A percentile compares a stretch with the other conserved stretches of the same genome.
Evolutionary conservation across 1,140 invertebrate genomes (phyloP).

Genomic region (Panulirus ornatus): DNA sequence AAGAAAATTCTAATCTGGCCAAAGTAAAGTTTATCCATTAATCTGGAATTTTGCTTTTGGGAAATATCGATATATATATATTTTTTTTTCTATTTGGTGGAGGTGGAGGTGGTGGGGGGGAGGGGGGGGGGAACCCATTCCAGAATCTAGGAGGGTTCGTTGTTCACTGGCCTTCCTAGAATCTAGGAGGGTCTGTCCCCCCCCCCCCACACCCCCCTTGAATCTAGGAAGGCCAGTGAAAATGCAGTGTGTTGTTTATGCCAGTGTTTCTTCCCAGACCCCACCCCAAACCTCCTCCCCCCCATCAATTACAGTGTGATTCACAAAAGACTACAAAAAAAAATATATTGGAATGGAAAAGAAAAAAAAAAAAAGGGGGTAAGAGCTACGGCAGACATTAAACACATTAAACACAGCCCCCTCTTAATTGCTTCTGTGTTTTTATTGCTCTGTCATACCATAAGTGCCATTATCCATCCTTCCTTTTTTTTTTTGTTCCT

Average conservation of each 20-base stretch:
- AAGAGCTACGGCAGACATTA: background rate
- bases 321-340: background rate
- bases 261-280: no score
- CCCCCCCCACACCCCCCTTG: background rate
- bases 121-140: background rate
- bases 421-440: background rate
- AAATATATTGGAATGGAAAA: background rate
- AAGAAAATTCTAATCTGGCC: constrained; percentile 58
- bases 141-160: no score
- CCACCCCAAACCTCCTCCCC: no score
- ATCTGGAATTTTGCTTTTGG: constrained; percentile 70
- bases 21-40: constrained; percentile 70
- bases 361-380: background rate
- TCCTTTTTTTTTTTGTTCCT: background rate
- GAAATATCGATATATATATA: constrained; percentile 46
- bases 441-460: background rate
- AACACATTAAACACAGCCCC: no score
- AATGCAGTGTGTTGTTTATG: constrained; percentile 46
- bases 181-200: no score
- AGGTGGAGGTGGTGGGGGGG: no score
- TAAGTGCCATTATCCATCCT: background rate
- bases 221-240: background rate
- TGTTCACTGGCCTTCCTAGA: no score
- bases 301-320: constrained; percentile 9
- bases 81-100: background rate